Evolutionary conservation across 2,113 vertebrate species (phyloP).

Genomic region (Apteryx owenii): DNA sequence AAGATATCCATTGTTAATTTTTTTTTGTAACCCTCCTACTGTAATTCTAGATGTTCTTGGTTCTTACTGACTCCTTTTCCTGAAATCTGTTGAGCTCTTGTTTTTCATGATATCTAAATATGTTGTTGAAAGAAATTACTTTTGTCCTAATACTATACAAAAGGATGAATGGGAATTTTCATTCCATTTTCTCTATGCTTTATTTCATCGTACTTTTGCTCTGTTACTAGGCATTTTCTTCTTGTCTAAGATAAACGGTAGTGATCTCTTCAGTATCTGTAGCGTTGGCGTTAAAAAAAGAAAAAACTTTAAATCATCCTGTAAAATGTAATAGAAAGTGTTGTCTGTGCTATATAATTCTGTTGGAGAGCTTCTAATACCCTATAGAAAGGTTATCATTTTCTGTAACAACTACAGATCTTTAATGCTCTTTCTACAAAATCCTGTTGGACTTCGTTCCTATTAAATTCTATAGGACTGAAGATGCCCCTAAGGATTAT

Average conservation of each 20-base stretch:
- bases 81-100: neutral
- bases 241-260: neutral
- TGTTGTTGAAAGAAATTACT: neutral
- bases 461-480: neutral
- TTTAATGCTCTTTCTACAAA: neutral
- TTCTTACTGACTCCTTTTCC: neutral
- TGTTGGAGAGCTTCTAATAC: neutral
- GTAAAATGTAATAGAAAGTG: neutral
- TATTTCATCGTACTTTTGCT: neutral
- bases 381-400: constrained; percentile 14
- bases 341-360: neutral
- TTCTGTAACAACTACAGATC: neutral
- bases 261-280: neutral
- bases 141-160: neutral
- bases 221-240: neutral
- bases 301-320: neutral
- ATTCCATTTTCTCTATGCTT: neutral
- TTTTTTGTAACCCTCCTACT: neutral
- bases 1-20: neutral
- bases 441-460: neutral
- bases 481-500: constrained; percentile 24
- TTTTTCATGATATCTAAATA: neutral
- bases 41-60: neutral
- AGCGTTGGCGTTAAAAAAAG: neutral
- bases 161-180: neutral